phyloP scores from a whole-genome alignment of 2,113 vertebrate genomes.

The Eptesicus fuscus region DNA sequence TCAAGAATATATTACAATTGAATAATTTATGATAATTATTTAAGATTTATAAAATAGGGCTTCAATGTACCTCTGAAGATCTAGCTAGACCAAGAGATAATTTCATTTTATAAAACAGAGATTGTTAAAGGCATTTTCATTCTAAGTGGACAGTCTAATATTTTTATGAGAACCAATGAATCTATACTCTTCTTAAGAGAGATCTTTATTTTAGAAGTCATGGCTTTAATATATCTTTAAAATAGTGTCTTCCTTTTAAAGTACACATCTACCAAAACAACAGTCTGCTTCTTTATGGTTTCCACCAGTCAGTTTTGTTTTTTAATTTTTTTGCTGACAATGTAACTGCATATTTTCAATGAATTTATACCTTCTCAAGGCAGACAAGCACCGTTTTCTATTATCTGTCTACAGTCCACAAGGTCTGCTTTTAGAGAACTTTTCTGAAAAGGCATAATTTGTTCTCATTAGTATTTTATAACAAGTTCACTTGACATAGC shows the following conservation, averaged over 20 bases:
- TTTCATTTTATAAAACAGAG: neutral
- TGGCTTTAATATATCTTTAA: neutral
- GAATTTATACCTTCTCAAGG: neutral
- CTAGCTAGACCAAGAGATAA: neutral
- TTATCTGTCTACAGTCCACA: neutral
- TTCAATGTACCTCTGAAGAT: neutral
- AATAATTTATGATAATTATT: neutral
- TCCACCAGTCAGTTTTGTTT: neutral
- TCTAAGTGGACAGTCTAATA: neutral
- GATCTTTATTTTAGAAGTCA: neutral
- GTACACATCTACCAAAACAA: neutral
- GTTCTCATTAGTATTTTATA: neutral
- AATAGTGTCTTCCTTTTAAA: neutral
- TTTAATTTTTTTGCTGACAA: neutral
- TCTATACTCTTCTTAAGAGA: neutral
- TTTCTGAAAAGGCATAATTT: neutral
- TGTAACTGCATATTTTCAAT: neutral
- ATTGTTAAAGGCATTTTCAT: neutral
- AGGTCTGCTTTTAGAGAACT: neutral
- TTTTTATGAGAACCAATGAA: neutral
- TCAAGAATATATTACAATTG: neutral
- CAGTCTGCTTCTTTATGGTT: neutral
- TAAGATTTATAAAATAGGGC: neutral
- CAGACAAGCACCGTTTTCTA: neutral
- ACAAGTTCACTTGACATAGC: neutral